phyloP scores from a whole-genome alignment of 64 coral and sea anemone genomes.

The Montipora efflorescens region DNA sequence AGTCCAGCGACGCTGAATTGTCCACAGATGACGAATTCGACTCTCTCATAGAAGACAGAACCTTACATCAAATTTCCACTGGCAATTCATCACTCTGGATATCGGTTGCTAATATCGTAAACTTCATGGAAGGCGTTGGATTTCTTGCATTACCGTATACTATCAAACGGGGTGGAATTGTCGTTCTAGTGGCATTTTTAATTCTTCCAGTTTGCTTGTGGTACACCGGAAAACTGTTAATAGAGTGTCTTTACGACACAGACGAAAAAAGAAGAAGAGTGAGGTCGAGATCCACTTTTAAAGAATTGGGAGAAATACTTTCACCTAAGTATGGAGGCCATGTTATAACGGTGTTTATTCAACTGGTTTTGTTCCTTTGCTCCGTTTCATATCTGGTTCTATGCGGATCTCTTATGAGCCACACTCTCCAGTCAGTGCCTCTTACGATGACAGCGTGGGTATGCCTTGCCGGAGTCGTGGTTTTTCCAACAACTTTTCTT shows the following conservation, averaged over 20 bases:
- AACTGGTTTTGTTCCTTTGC: background rate
- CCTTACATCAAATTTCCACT: background rate
- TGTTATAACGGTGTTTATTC: background rate
- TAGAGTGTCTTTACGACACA: slow-evolving; percentile 4
- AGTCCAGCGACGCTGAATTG: background rate
- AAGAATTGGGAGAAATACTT: slow-evolving; percentile 6
- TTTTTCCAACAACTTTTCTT: background rate
- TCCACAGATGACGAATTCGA: background rate
- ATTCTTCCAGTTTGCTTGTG: background rate
- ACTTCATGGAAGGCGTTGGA: slow-evolving; percentile 44
- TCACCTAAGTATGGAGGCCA: background rate
- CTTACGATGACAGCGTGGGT: background rate
- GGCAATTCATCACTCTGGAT: background rate
- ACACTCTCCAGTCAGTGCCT: background rate
- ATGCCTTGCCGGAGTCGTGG: background rate
- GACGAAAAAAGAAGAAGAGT: background rate
- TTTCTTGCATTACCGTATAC: slow-evolving; percentile 49
- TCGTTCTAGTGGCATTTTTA: background rate
- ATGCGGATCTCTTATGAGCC: background rate
- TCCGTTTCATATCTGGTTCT: background rate
- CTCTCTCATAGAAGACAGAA: background rate
- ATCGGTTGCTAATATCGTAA: slow-evolving; percentile 1
- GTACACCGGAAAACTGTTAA: slow-evolving; percentile 17
- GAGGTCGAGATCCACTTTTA: background rate
- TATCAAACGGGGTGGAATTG: slow-evolving; percentile 26